These are phyloP conservation scores for Lamproptera curius DNA, from an alignment of 2,888 invertebrate species.

Conservation along the genomic window DNA sequence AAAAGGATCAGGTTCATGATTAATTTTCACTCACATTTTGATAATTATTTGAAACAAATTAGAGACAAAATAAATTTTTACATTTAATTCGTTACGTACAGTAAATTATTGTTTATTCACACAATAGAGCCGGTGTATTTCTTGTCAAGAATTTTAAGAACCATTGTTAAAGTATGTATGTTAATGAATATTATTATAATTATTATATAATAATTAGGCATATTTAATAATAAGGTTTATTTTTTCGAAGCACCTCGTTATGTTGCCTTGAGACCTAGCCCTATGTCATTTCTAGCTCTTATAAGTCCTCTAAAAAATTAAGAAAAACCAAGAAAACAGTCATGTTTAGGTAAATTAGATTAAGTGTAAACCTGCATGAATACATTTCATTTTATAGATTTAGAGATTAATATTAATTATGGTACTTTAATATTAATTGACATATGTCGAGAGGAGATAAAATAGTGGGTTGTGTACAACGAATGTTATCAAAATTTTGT, in stretches of 20 bases:
- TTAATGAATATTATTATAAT: not conserved
- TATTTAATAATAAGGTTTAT: not conserved
- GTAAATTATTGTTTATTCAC: too few relatives aligned
- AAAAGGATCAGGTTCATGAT: too few relatives aligned
- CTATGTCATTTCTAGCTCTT: slow-evolving; percentile 41
- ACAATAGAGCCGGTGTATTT: not conserved
- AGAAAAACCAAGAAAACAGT: slow-evolving; percentile 47
- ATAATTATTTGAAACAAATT: too few relatives aligned
- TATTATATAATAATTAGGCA: not conserved
- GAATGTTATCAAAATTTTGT: slow-evolving; percentile 40
- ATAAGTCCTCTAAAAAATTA: slow-evolving; percentile 20
- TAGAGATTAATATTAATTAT: slow-evolving; percentile 29
- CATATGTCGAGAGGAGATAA: slow-evolving; percentile 25
- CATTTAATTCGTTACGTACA: too few relatives aligned
- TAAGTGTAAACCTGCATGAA: slow-evolving; percentile 57
- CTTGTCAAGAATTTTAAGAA: not conserved
- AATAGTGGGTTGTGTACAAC: slow-evolving; percentile 64
- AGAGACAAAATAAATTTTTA: too few relatives aligned
- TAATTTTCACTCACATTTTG: too few relatives aligned
- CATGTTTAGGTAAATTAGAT: slow-evolving; percentile 50
- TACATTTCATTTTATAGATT: slow-evolving; percentile 66
- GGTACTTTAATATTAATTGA: slow-evolving; percentile 25
- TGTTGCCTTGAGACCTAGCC: slow-evolving; percentile 24
- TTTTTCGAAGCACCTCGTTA: not conserved
- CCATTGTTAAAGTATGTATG: not conserved